These are phyloP conservation scores for Polymixis lichenea DNA, from an alignment of 2,888 invertebrate species.

Conservation along the genomic window DNA sequence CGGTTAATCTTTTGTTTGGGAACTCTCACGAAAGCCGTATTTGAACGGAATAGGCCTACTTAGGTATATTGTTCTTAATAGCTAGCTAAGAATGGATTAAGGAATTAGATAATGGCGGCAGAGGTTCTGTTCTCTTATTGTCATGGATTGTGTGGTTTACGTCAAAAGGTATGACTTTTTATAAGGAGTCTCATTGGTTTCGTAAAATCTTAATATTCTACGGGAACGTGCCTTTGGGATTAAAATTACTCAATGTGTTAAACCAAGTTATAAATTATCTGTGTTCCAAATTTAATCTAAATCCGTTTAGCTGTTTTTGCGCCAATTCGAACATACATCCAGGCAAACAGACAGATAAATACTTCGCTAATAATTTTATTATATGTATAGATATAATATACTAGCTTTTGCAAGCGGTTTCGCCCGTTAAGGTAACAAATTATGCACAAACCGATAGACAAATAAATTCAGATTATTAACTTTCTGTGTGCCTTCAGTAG, in stretches of 20 bases:
- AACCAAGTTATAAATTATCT: background rate
- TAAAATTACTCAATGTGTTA: background rate
- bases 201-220: background rate
- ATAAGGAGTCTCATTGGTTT: background rate
- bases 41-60: slow-evolving; percentile 42
- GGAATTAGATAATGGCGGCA: slow-evolving; percentile 31
- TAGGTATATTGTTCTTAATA: slow-evolving; percentile 46
- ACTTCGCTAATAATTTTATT: no score
- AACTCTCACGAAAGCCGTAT: slow-evolving; percentile 56
- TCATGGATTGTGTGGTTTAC: slow-evolving; percentile 17
- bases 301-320: background rate
- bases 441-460: no score
- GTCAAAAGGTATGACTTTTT: background rate
- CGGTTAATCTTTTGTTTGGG: slow-evolving; percentile 65
- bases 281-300: background rate
- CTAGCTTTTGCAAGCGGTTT: no score
- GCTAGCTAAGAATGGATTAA: slow-evolving; percentile 37
- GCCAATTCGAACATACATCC: background rate
- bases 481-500: no score
- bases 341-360: no score
- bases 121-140: slow-evolving; percentile 17
- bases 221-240: background rate
- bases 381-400: no score
- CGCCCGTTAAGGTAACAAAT: no score
- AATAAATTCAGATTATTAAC: no score